Evolutionary conservation across 2,113 vertebrate genomes (phyloP).

Genomic region (Chionodraco myersi): DNA sequence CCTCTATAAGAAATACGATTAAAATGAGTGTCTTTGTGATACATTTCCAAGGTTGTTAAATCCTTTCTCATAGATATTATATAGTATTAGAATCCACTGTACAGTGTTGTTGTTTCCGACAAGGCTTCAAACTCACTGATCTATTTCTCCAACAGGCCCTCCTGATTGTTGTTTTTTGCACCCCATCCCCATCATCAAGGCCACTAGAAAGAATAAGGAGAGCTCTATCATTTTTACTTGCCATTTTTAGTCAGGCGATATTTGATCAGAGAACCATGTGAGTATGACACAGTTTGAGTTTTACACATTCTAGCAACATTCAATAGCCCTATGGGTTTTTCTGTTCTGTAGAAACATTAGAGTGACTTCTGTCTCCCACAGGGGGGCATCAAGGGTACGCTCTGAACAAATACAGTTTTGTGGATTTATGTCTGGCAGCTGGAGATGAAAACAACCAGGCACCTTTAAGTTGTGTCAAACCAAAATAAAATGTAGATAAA

Average conservation of each 20-base stretch:
- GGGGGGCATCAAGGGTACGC: background rate
- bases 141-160: background rate
- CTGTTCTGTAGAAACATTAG: background rate
- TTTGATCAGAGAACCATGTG: background rate
- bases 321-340: background rate
- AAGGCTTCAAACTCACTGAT: background rate
- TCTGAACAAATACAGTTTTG: slow-evolving; percentile 16
- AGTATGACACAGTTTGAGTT: background rate
- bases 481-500: slow-evolving; percentile 29
- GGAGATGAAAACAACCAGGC: slow-evolving; percentile 25
- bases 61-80: background rate
- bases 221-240: background rate
- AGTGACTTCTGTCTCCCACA: background rate
- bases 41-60: background rate
- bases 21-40: background rate
- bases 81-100: no score
- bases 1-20: background rate
- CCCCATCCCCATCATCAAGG: background rate
- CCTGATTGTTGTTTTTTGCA: no score
- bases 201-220: background rate
- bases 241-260: background rate
- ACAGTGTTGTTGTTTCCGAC: no score
- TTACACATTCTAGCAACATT: background rate
- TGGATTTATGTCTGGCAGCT: slow-evolving; percentile 4
- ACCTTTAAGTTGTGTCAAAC: slow-evolving; percentile 17